Evolutionary conservation across 2,888 invertebrate genomes (phyloP), one percentile per base, ranked within the genome.

Genomic region (Phytoseiulus persimilis): DNA sequence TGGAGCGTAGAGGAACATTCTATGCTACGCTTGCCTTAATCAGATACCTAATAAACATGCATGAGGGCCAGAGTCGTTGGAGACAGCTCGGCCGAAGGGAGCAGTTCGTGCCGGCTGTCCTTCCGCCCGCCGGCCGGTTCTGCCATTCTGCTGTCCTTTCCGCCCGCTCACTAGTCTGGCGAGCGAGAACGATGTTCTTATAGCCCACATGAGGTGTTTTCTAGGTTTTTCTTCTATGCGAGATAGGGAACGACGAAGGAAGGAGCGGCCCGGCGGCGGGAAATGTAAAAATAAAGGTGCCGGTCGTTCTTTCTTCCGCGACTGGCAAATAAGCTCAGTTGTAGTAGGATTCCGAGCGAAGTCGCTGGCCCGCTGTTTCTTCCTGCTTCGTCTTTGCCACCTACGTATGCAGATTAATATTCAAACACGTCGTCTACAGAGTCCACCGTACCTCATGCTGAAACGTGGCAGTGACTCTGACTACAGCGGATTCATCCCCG

Each of bases 361-460:
- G 65, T 65, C 65, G 65, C 2, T 65, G 39, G 39, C 39, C 5
- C 39, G 5, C 65, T 65, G 65, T 65, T 1, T 65, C 18, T 65
- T 65, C n/a, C n/a, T 65, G 65, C 65, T 28, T 65, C 65, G 5
- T 65, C 65, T 65, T 11, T 18, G 14, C 65, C 18, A 14, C 65
- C 23, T 65, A 2, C 28, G 28, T 65, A 65, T 65, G 65, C 18
- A 65, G 65, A 87, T 87, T 87, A 87, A 87, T 87, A 87, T 87
- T 87, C 32, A 87, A 87, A 33, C 87, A 33, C 45, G 87, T 87
- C 33, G 87, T 87, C 45, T 31, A 23, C 87, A 87, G 87, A 87
- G 87, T 33, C 87, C 87, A 87, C 87, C 87, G 5, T 87, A 87
- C 31, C 87, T 87, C n/a, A 87, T 87, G 87, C 45, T 87, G 87